phyloP scores from a whole-genome alignment of 2,797 vertebrate species.

The Phyllotis vaccarum region DNA sequence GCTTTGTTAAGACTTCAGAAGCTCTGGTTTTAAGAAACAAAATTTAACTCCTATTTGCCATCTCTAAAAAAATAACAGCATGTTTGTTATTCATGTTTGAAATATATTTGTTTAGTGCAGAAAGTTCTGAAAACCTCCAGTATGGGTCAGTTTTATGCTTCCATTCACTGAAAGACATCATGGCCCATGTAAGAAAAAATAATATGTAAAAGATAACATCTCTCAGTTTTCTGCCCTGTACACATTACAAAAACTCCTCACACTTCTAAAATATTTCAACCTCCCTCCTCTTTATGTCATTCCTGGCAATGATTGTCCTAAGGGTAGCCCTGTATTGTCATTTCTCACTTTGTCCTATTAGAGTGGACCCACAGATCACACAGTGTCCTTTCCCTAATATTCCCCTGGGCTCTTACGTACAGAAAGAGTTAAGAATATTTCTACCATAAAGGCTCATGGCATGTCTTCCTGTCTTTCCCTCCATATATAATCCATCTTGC shows the following conservation, averaged over 20 bases:
- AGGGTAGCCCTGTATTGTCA: rapidly evolving
- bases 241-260: conserved; percentile 46
- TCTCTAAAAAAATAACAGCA: not conserved
- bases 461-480: conserved; percentile 91
- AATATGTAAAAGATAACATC: not conserved
- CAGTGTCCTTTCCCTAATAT: not conserved
- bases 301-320: not conserved
- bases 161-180: no score
- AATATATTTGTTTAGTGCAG: not conserved
- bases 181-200: no score
- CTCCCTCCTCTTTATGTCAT: not conserved
- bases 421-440: conserved; percentile 87
- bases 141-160: not conserved
- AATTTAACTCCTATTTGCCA: not conserved
- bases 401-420: conserved; percentile 50
- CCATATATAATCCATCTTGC: conserved; percentile 94
- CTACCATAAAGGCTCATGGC: conserved; percentile 89
- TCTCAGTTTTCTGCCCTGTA: not conserved
- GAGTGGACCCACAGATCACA: not conserved
- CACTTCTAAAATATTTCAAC: not conserved
- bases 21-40: not conserved
- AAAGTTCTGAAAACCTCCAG: not conserved
- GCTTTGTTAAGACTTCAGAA: conserved; percentile 2
- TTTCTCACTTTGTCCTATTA: conserved; percentile 61
- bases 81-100: not conserved